Percentiles rank a stretch among this genome's conserved stretches.
These are phyloP conservation scores for Pimpla rufipes DNA, from an alignment of 2,888 invertebrate genomes.

Conservation along the genomic window DNA sequence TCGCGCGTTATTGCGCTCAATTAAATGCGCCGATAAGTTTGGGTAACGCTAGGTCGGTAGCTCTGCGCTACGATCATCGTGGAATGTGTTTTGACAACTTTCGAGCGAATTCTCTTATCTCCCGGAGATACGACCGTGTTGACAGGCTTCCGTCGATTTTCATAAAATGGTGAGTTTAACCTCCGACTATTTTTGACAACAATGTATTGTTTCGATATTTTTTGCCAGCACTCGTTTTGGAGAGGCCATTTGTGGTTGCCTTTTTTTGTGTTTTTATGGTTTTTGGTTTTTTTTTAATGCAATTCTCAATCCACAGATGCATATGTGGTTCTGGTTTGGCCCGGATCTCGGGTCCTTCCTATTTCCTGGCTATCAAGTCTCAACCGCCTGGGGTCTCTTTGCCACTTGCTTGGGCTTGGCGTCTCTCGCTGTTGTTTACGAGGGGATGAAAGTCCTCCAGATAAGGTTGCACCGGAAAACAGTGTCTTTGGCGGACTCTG, in stretches of 20 bases:
- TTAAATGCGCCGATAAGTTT: slow-evolving; percentile 15
- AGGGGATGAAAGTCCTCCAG: slow-evolving; percentile 86
- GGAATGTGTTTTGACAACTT: slow-evolving; percentile 36
- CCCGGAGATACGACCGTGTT: slow-evolving; percentile 59
- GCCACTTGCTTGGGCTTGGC: slow-evolving; percentile 88
- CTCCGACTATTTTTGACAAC: background rate
- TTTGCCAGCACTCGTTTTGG: no score
- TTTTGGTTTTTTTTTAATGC: background rate
- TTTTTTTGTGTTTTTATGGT: slow-evolving; percentile 8
- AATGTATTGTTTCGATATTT: background rate
- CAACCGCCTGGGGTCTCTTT: slow-evolving; percentile 85
- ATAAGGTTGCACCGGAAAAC: slow-evolving; percentile 85
- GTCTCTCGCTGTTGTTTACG: slow-evolving; percentile 88
- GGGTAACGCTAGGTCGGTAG: slow-evolving; percentile 73
- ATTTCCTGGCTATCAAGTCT: slow-evolving; percentile 88
- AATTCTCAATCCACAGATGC: slow-evolving; percentile 85
- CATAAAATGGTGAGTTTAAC: slow-evolving; percentile 54
- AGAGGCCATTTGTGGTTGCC: background rate
- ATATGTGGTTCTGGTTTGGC: slow-evolving; percentile 90
- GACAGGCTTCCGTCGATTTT: background rate
- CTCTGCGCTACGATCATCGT: slow-evolving; percentile 55
- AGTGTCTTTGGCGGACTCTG: slow-evolving; percentile 81
- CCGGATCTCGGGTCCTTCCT: slow-evolving; percentile 88
- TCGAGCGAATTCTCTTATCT: slow-evolving; percentile 70
- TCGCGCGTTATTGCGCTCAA: background rate